Percentiles rank a stretch among this genome's conserved stretches.
Evolutionary conservation across 2,888 invertebrate species (phyloP).

Genomic region (Syrphus vitripennis): DNA sequence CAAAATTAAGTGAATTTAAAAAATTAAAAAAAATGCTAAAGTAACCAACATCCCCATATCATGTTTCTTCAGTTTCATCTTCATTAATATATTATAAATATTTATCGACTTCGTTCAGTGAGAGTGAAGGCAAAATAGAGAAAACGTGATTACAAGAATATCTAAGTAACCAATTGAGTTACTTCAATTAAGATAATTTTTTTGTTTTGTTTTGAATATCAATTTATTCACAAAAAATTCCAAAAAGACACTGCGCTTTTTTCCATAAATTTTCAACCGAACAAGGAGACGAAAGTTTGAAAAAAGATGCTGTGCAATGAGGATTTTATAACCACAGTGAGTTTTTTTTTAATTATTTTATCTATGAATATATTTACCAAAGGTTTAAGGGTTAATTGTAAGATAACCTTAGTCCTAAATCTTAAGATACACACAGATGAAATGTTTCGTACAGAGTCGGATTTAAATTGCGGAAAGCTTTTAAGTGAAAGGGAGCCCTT

Average conservation of each 20-base stretch:
- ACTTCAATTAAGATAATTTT: constrained; percentile 28
- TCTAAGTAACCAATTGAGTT: constrained; percentile 19
- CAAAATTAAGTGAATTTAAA: constrained; percentile 7
- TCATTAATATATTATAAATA: constrained; percentile 8
- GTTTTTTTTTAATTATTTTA: constrained; percentile 16
- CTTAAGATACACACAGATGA: neutral
- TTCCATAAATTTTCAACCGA: constrained; percentile 35
- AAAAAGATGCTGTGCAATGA: constrained; percentile 71
- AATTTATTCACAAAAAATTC: neutral
- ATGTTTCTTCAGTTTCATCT: constrained; percentile 50
- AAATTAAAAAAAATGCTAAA: neutral
- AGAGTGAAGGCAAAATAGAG: neutral
- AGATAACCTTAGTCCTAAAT: constrained; percentile 32
- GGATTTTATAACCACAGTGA: constrained; percentile 69
- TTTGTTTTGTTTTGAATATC: constrained; percentile 9
- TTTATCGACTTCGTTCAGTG: constrained; percentile 3
- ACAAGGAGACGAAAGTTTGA: constrained; percentile 34
- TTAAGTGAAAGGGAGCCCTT: neutral
- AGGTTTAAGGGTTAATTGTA: constrained; percentile 51
- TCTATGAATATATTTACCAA: neutral
- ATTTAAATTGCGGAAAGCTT: neutral
- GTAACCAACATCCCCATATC: neutral
- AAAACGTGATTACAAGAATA: constrained; percentile 64
- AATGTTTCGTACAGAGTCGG: neutral
- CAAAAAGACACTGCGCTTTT: constrained; percentile 47